phyloP scores from a whole-genome alignment of 2,797 vertebrate genomes.

The Anguilla anguilla region DNA sequence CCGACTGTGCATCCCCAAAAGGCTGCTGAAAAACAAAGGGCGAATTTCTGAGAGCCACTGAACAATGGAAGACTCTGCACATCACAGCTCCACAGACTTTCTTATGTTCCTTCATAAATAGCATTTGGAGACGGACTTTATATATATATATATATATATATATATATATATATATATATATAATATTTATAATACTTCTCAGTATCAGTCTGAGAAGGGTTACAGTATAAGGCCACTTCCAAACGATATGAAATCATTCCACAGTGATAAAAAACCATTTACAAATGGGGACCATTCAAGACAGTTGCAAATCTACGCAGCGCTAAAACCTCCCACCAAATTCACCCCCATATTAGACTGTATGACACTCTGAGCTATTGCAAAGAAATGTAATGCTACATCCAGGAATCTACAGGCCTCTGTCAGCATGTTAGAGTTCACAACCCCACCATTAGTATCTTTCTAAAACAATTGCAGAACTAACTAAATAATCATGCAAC shows the following conservation, averaged over 20 bases:
- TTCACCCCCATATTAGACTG: background rate
- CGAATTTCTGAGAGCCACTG: background rate
- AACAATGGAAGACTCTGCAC: background rate
- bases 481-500: background rate
- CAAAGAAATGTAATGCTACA: background rate
- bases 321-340: background rate
- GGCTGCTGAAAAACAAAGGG: background rate
- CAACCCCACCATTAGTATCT: no score
- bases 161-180: no score
- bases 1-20: background rate
- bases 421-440: background rate
- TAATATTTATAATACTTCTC: no score
- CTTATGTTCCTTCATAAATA: background rate
- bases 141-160: no score
- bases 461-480: no score
- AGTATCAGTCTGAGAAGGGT: no score
- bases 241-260: background rate
- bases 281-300: background rate
- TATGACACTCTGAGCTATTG: background rate
- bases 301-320: background rate
- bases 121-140: background rate
- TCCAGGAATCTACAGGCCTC: background rate
- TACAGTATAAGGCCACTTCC: background rate
- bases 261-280: background rate
- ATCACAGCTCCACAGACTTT: background rate